Conservation (phyloP, 1,140 invertebrate species). For the Drosophila mojavensis region DNA sequence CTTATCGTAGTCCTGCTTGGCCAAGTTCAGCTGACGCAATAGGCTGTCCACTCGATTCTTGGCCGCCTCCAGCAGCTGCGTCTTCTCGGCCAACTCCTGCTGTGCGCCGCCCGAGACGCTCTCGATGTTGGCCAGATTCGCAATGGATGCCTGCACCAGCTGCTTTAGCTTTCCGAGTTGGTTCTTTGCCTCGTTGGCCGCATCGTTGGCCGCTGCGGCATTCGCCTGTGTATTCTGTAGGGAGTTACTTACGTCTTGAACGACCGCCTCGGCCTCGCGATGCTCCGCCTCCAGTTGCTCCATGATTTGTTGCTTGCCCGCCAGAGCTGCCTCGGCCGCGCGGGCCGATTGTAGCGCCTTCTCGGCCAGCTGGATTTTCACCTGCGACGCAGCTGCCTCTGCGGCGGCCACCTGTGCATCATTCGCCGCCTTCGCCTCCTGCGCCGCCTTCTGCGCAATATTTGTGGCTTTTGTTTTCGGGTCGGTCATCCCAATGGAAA, state of each 20-base stretch:
- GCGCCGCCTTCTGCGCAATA: slow-evolving; percentile 87
- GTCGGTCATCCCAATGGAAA: slow-evolving; percentile 1
- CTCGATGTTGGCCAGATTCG: slow-evolving; percentile 86
- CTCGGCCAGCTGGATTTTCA: slow-evolving; percentile 87
- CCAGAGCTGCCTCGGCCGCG: slow-evolving; percentile 87
- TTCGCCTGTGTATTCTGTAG: slow-evolving; percentile 86
- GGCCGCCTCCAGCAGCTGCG: slow-evolving; percentile 86
- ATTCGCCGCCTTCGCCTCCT: slow-evolving; percentile 87
- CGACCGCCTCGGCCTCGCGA: slow-evolving; percentile 86
- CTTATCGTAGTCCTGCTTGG: slow-evolving; percentile 86
- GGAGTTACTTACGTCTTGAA: slow-evolving; percentile 86
- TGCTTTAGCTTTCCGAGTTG: slow-evolving; percentile 83
- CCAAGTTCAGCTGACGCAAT: slow-evolving; percentile 85
- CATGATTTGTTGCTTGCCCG: slow-evolving; percentile 86
- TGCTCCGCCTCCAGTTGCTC: slow-evolving; percentile 86
- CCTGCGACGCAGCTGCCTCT: slow-evolving; percentile 87
- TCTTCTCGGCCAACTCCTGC: slow-evolving; percentile 85
- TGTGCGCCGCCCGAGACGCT: slow-evolving; percentile 71
- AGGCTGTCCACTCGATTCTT: slow-evolving; percentile 86
- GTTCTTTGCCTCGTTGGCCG: slow-evolving; percentile 85
- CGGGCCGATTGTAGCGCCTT: slow-evolving; percentile 88
- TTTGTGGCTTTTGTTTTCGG: slow-evolving; percentile 33
- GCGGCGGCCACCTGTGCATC: slow-evolving; percentile 88
- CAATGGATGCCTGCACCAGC: slow-evolving; percentile 81
- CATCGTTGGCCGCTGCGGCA: slow-evolving; percentile 85